phyloP scores from a whole-genome alignment of 2,113 vertebrate genomes.

The Regulus satrapa region DNA sequence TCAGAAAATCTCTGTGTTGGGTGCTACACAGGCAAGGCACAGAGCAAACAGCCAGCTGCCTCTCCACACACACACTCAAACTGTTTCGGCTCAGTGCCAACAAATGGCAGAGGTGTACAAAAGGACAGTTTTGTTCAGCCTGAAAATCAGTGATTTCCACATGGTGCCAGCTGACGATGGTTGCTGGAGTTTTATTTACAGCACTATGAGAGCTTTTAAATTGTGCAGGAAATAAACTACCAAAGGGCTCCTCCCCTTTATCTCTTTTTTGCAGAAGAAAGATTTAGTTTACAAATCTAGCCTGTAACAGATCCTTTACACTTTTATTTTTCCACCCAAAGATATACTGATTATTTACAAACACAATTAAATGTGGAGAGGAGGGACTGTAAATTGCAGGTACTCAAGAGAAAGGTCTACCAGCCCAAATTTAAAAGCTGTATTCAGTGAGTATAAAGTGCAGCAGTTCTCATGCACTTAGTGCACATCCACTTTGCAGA shows the following conservation, averaged over 20 bases:
- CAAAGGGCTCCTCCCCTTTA: neutral
- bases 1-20: neutral
- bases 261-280: neutral
- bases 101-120: neutral
- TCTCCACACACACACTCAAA: neutral
- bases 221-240: constrained; percentile 12
- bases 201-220: constrained; percentile 1
- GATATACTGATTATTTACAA: constrained; percentile 45
- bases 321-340: constrained; percentile 28
- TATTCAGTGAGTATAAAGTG: neutral
- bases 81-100: neutral
- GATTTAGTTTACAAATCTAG: constrained; percentile 23
- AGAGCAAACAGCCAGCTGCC: neutral
- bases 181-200: constrained; percentile 24
- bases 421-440: neutral
- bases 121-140: neutral
- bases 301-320: neutral
- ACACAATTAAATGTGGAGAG: constrained; percentile 45
- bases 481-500: neutral
- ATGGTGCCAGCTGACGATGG: neutral
- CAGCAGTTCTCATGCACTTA: neutral
- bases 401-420: constrained; percentile 3
- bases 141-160: neutral
- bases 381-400: constrained; percentile 30
- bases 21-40: neutral